Evolutionary conservation across 2,113 vertebrate genomes (phyloP).

Genomic region (Andinoacara biseriatus): DNA sequence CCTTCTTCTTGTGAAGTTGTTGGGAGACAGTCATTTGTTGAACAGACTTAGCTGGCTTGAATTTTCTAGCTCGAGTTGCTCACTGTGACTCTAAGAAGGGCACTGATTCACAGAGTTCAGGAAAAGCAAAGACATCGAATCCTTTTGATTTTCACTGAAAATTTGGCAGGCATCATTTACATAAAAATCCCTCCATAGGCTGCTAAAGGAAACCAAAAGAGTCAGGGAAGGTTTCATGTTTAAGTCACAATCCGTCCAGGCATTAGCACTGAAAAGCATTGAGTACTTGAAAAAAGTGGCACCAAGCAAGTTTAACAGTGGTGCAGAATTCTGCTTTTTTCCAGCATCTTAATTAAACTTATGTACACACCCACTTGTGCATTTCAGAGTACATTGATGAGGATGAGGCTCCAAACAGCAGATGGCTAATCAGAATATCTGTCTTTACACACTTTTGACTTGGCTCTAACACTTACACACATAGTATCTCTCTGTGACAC

Average conservation of each 20-base stretch:
- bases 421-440: slow-evolving; percentile 34
- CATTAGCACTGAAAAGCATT: too few species aligned
- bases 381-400: not conserved
- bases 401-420: slow-evolving; percentile 9
- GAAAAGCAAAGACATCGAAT: too few species aligned
- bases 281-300: not conserved
- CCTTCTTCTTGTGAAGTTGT: not conserved
- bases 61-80: not conserved
- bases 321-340: not conserved
- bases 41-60: not conserved
- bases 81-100: not conserved
- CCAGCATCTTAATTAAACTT: slow-evolving; percentile 16
- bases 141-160: too few species aligned
- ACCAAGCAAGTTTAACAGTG: not conserved
- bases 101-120: not conserved
- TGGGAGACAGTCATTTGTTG: not conserved
- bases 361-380: not conserved
- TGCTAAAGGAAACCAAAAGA: not conserved
- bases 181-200: not conserved
- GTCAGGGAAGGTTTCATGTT: not conserved
- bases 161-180: not conserved
- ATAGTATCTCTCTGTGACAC: not conserved
- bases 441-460: slow-evolving; percentile 41
- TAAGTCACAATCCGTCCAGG: not conserved
- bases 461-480: slow-evolving; percentile 3